Evolutionary conservation across 2,113 vertebrate species (phyloP), one percentile per base, ranked within the genome.

Genomic region (Hemiprocne comata): DNA sequence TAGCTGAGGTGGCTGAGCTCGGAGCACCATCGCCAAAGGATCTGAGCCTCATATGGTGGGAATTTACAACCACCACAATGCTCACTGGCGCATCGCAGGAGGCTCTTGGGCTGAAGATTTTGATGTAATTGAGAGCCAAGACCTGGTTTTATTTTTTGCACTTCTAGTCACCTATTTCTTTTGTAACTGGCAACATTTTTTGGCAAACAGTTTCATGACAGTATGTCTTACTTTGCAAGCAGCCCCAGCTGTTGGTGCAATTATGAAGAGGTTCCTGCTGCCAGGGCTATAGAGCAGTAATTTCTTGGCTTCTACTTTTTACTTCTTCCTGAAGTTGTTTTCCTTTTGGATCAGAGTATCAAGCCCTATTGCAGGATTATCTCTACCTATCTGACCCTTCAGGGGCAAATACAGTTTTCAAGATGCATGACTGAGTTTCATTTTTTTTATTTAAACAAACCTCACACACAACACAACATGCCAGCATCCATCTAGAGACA

Each of bases 41-140:
- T 73, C 55, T 13, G 1, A 82, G 78, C n/a, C 9, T 24, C 5
- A 0, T 1, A 0, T 25, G 25, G 20, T 1, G 3, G 61, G 80
- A 61, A 61, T 77, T 44, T 55, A 67, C 36, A 78, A 25, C 29
- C 19, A 40, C 70, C 61, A 20, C 0, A 0, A 65, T 66, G 55
- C 38, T 78, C 51, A 46, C 25, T 2, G 4, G 33, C 29, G 14
- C 40, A 42, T 42, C 40, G 14, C 40, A 20, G 51, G 11, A 71
- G 19, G 28, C 26, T 85, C 38, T 33, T 29, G 28, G 44, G 33
- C n/a, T 55, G 26, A 51, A 79, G n/a, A 36, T 29, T 36, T 34
- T 34, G 23, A 36, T 46, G 55, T 38, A 36, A 51, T 3, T 54
- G 60, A 78, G 83, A 89, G 36, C 20, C 62, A 85, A 48, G 29